A percentile compares a stretch with the other conserved stretches of the same genome.
These are phyloP conservation scores for Charina bottae DNA, from an alignment of 2,113 vertebrate genomes.

Conservation along the genomic window DNA sequence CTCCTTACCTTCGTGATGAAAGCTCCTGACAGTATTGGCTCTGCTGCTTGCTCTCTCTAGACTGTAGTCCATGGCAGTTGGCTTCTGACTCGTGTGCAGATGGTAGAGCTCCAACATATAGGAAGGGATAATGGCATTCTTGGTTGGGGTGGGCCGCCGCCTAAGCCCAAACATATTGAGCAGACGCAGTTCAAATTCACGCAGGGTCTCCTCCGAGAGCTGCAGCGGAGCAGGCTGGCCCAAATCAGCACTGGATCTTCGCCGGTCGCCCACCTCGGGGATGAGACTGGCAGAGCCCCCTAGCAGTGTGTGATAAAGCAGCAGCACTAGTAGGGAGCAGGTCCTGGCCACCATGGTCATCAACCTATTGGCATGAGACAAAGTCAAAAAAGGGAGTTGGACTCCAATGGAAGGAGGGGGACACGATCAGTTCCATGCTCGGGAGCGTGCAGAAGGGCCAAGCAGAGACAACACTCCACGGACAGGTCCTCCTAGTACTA, in stretches of 20 bases:
- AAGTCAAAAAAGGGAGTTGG: constrained; percentile 33
- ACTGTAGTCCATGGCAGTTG: constrained; percentile 80
- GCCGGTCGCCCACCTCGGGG: constrained; percentile 84
- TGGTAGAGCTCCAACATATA: constrained; percentile 97
- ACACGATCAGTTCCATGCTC: background rate
- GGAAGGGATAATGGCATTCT: constrained; percentile 89
- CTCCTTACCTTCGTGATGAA: constrained; percentile 93
- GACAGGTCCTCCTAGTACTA: background rate
- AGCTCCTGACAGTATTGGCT: constrained; percentile 96
- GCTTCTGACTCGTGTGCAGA: constrained; percentile 88
- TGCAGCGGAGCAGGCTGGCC: constrained; percentile 77
- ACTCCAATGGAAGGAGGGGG: background rate
- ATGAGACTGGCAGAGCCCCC: constrained; percentile 91
- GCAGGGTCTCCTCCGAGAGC: constrained; percentile 86
- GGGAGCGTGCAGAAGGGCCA: background rate
- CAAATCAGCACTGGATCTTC: constrained; percentile 78
- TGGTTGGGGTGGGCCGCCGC: constrained; percentile 90
- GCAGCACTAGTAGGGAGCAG: constrained; percentile 93
- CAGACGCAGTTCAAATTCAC: constrained; percentile 92
- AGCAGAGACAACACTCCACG: background rate
- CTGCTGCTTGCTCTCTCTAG: constrained; percentile 89
- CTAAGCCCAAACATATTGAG: constrained; percentile 95
- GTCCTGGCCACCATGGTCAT: constrained; percentile 97
- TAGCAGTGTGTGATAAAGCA: constrained; percentile 95
- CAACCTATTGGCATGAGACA: constrained; percentile 81